phyloP scores from a whole-genome alignment of 2,888 invertebrate species.

The Agrotis clavis region DNA sequence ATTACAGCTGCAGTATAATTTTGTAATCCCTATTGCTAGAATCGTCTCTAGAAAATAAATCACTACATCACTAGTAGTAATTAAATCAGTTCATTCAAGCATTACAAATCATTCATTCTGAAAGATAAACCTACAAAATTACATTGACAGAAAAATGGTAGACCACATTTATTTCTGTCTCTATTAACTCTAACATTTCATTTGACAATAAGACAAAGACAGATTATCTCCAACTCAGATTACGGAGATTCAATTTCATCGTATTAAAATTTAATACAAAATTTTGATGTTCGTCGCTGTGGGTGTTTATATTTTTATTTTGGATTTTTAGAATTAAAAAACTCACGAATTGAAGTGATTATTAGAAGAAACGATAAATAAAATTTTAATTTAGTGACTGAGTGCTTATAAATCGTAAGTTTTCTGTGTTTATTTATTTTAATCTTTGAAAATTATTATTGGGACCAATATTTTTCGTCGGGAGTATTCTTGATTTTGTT shows the following conservation, averaged over 20 bases:
- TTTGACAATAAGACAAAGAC: slow-evolving; percentile 37
- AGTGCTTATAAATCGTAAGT: slow-evolving; percentile 54
- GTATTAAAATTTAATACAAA: slow-evolving; percentile 26
- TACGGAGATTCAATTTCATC: slow-evolving; percentile 20
- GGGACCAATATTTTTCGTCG: slow-evolving; percentile 5
- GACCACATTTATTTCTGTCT: slow-evolving; percentile 27
- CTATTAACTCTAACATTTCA: neutral
- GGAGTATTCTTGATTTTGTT: slow-evolving; percentile 18
- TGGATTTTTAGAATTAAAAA: slow-evolving; percentile 12
- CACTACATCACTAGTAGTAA: slow-evolving; percentile 53
- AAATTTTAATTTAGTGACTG: slow-evolving; percentile 14
- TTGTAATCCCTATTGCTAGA: neutral
- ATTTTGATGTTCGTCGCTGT: slow-evolving; percentile 26
- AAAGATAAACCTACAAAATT: slow-evolving; percentile 44
- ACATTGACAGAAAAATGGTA: slow-evolving; percentile 18
- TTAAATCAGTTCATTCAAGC: slow-evolving; percentile 36
- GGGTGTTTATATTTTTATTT: slow-evolving; percentile 60
- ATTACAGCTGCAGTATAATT: neutral
- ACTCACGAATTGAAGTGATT: slow-evolving; percentile 26
- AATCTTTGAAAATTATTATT: slow-evolving; percentile 10
- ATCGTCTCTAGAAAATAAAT: neutral
- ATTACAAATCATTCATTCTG: slow-evolving; percentile 48
- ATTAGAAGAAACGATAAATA: slow-evolving; percentile 15
- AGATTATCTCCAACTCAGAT: slow-evolving; percentile 17
- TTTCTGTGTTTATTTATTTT: slow-evolving; percentile 20